Evolutionary conservation across 2,888 invertebrate species (phyloP), one percentile per base, ranked within the genome.

Genomic region (Choristoneura rosaceana): DNA sequence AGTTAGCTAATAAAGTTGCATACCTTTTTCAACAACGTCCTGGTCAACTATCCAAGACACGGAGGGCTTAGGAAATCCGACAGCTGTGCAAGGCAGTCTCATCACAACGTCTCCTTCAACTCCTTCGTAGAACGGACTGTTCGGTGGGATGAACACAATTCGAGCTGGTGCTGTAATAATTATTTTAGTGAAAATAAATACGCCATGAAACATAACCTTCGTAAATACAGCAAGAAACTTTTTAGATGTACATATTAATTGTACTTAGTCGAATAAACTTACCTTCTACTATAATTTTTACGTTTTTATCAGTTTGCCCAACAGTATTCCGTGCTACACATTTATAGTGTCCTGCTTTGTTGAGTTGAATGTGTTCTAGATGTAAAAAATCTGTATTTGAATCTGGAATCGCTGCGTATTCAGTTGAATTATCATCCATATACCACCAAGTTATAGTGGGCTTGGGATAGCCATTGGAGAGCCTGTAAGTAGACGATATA

Each of bases 251-350:
- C 5, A 38, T 38, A 38, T 38, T 38, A n/a, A n/a, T n/a, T 38
- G 38, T 7, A 38, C 38, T 38, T 7, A 38, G 38, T 38, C 38
- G 38, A 7, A 5, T 38, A 14, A 47, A 47, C 15, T 61, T 52
- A 61, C 68, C 60, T 50, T 61, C 61, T n/a, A 69, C 68, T 4
- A 60, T 25, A 4, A 69, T 4, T 41, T 69, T 12, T 2, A 61
- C 12, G 55, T 55, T 10, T 55, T 55, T 17, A 10, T 55, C 25
- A 25, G 25, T 10, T 4, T 10, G 4, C 25, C 55, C 55, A 0
- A 55, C 55, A 25, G 3, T 12, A 10, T 55, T 55, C 25, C 25
- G n/a, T 4, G 55, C 55, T 12, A 25, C 17, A 25, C 59, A 59
- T 59, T 34, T 59, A 59, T 59, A 59, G 7, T 34, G 14, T n/a